Conservation (phyloP, 2,797 vertebrate genomes). For the Lycodopsis pacificus region DNA sequence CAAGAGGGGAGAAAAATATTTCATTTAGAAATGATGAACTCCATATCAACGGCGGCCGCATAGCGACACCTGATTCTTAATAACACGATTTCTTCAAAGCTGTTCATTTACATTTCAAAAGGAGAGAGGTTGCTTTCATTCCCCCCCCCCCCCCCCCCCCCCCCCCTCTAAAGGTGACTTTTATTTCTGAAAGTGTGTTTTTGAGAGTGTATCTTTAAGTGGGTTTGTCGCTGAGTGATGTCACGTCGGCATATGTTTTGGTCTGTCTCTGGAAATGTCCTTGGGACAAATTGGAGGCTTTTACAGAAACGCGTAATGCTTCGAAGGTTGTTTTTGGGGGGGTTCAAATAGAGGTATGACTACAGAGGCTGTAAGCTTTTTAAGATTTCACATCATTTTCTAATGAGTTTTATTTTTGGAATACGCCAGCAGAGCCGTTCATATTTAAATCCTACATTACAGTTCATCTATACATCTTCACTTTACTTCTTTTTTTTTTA, state of each 20-base stretch:
- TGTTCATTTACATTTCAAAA: conserved; percentile 92
- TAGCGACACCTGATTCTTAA: conserved; percentile 89
- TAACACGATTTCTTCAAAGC: conserved; percentile 92
- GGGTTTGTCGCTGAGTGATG: conserved; percentile 72
- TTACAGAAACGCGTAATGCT: conserved; percentile 48
- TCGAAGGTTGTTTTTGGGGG: conserved; percentile 24
- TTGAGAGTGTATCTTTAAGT: conserved; percentile 79
- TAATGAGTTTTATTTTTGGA: conserved; percentile 20
- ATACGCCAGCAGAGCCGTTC: conserved; percentile 9
- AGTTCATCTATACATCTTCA: conserved; percentile 4
- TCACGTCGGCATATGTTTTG: conserved; percentile 72
- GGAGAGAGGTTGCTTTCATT: conserved; percentile 90
- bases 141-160: conserved; percentile 65
- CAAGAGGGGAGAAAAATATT: conserved; percentile 70
- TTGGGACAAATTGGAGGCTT: conserved; percentile 67
- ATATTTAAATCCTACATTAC: conserved; percentile 1
- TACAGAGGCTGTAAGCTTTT: conserved; percentile 8
- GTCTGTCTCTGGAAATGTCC: conserved; percentile 65
- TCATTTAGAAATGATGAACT: conserved; percentile 87
- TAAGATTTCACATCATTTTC: conserved; percentile 6
- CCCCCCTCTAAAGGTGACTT: conserved; percentile 76
- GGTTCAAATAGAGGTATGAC: conserved; percentile 35
- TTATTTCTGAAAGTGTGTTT: conserved; percentile 78
- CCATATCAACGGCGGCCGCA: conserved; percentile 81
- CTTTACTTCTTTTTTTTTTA: not conserved